Percentiles rank a stretch among this genome's conserved stretches.
These are phyloP conservation scores for Boulengeromyrus knoepffleri DNA, from an alignment of 2,113 vertebrate genomes.

Conservation along the genomic window DNA sequence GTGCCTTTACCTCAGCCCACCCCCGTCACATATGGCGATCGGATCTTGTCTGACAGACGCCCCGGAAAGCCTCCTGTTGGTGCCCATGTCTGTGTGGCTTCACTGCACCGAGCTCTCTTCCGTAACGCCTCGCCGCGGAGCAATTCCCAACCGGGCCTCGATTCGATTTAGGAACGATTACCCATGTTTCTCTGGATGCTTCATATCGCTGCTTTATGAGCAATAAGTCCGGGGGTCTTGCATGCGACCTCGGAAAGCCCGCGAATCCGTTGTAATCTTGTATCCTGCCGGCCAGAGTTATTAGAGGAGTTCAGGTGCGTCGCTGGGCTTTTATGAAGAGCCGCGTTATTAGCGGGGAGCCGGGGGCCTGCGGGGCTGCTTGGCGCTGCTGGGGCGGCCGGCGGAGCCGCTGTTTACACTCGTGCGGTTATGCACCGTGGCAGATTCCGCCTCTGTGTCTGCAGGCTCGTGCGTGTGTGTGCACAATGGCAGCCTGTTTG, in stretches of 20 bases:
- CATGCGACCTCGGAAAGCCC: slow-evolving; percentile 17
- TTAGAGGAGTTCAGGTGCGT: slow-evolving; percentile 33
- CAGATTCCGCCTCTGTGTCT: slow-evolving; percentile 44
- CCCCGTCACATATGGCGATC: neutral
- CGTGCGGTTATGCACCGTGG: neutral
- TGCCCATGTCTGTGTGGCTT: slow-evolving; percentile 4
- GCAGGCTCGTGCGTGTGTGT: slow-evolving; percentile 27
- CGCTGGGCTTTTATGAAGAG: slow-evolving; percentile 21
- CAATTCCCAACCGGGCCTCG: slow-evolving; percentile 14
- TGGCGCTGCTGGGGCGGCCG: neutral
- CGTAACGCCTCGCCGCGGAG: slow-evolving; percentile 13
- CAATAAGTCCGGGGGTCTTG: slow-evolving; percentile 32
- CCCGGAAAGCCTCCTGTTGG: neutral
- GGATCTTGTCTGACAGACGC: neutral
- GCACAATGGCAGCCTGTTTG: slow-evolving; percentile 1
- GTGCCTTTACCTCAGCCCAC: neutral
- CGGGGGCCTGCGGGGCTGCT: slow-evolving; percentile 10
- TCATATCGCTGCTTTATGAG: slow-evolving; percentile 38
- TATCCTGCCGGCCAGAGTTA: slow-evolving; percentile 28
- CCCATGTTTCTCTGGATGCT: slow-evolving; percentile 29
- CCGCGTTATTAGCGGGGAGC: slow-evolving; percentile 29
- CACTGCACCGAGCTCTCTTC: slow-evolving; percentile 27
- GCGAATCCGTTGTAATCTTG: slow-evolving; percentile 29
- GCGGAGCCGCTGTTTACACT: neutral
- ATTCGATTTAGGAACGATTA: slow-evolving; percentile 38